phyloP scores from a whole-genome alignment of 2,888 invertebrate genomes.

The Microplitis deprimator region DNA sequence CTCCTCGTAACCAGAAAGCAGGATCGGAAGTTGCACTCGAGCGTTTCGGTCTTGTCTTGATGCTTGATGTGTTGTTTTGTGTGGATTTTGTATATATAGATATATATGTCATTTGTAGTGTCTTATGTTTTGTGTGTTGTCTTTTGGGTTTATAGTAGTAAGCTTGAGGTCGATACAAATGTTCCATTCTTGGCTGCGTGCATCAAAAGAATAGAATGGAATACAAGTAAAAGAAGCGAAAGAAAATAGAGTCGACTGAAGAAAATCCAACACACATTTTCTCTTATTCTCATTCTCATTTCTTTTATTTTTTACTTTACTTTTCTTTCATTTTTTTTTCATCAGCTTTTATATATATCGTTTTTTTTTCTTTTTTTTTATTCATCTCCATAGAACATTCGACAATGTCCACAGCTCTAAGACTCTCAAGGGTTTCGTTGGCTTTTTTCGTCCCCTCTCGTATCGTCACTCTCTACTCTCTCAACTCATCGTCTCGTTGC shows the following conservation, averaged over 20 bases:
- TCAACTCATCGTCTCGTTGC: not conserved
- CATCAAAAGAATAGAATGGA: slow-evolving; percentile 18
- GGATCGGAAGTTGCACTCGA: slow-evolving; percentile 30
- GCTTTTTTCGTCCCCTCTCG: slow-evolving; percentile 16
- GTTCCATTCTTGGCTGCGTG: slow-evolving; percentile 4
- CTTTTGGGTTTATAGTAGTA: not conserved
- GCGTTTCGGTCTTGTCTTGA: slow-evolving; percentile 22
- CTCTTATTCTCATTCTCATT: slow-evolving; percentile 25
- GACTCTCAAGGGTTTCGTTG: slow-evolving; percentile 19
- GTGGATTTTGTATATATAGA: not conserved
- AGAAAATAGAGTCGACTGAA: not conserved
- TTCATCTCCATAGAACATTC: slow-evolving; percentile 1
- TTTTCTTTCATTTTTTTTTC: slow-evolving; percentile 12
- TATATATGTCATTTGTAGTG: slow-evolving; percentile 6
- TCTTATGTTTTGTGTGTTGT: not conserved
- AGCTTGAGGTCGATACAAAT: slow-evolving; percentile 1
- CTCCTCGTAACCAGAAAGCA: slow-evolving; percentile 23
- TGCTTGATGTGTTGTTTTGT: not conserved
- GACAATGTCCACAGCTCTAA: slow-evolving; percentile 16
- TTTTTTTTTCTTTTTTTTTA: slow-evolving; percentile 15
- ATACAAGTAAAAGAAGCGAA: not conserved
- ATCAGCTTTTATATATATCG: slow-evolving; percentile 27
- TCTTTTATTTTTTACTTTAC: slow-evolving; percentile 20
- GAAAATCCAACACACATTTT: slow-evolving; percentile 29
- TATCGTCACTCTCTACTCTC: slow-evolving; percentile 23